Evolutionary conservation across 2,113 vertebrate genomes (phyloP).

Genomic region (Clarias gariepinus): DNA sequence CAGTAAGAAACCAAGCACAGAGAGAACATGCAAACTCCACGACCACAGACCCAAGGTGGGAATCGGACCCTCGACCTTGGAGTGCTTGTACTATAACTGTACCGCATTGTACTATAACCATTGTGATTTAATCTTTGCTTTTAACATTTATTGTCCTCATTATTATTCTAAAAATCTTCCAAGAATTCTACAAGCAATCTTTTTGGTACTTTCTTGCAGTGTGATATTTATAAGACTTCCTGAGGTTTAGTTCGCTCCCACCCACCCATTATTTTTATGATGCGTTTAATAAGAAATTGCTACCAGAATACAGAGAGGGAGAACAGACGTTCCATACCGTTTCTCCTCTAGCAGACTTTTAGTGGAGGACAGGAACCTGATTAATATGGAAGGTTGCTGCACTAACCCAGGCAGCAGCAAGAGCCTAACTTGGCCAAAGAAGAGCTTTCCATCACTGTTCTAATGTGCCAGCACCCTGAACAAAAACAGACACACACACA

Average conservation of each 20-base stretch:
- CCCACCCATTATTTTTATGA: neutral
- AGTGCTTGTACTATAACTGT: neutral
- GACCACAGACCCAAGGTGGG: no score
- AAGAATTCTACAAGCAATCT: neutral
- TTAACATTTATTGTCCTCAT: neutral
- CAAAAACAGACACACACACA: constrained; percentile 37
- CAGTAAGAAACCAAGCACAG: no score
- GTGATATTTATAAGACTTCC: neutral
- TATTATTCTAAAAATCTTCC: neutral
- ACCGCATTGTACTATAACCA: neutral
- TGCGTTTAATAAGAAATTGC: neutral
- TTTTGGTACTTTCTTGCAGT: neutral
- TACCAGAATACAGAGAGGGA: neutral
- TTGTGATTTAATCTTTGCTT: neutral
- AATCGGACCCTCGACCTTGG: no score
- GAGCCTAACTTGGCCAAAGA: constrained; percentile 5
- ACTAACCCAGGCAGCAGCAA: neutral
- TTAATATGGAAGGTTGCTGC: neutral
- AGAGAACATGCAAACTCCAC: no score
- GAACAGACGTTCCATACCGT: neutral
- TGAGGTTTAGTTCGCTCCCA: neutral
- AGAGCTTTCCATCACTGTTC: constrained; percentile 26
- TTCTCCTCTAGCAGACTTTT: neutral
- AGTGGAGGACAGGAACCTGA: neutral
- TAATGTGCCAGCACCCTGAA: constrained; percentile 31